Evolutionary conservation across 2,888 invertebrate species (phyloP).

Genomic region (Drosophila greeni): DNA sequence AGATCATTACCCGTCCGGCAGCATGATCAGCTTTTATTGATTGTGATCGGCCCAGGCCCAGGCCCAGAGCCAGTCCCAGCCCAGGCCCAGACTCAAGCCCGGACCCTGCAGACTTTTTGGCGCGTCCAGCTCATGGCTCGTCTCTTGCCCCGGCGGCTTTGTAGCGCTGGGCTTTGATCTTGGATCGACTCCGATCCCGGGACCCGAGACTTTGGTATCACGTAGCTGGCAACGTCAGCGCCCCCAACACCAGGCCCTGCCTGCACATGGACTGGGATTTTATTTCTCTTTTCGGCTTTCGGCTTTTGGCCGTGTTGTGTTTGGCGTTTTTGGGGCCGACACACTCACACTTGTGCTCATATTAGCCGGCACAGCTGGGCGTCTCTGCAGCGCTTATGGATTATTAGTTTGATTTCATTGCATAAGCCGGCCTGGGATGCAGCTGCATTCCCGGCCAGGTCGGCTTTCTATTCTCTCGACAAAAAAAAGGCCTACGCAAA

Average conservation of each 20-base stretch:
- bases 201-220: constrained; percentile 46
- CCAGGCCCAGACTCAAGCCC: constrained; percentile 41
- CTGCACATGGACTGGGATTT: constrained; percentile 27
- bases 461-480: constrained; percentile 43
- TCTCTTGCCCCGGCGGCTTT: constrained; percentile 56
- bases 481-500: constrained; percentile 55
- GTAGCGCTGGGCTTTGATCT: constrained; percentile 71
- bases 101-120: constrained; percentile 76
- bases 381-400: constrained; percentile 64
- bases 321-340: constrained; percentile 58
- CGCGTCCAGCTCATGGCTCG: constrained; percentile 55
- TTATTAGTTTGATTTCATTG: constrained; percentile 76
- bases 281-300: constrained; percentile 38
- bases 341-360: constrained; percentile 49
- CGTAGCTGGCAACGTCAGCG: constrained; percentile 57
- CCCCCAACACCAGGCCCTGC: constrained; percentile 52
- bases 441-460: constrained; percentile 46
- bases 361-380: constrained; percentile 77
- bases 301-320: constrained; percentile 37
- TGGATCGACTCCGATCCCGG: constrained; percentile 57
- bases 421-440: constrained; percentile 46
- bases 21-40: constrained; percentile 76
- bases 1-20: constrained; percentile 67
- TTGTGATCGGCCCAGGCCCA: constrained; percentile 62
- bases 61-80: constrained; percentile 45